Evolutionary conservation across 2,113 vertebrate species (phyloP), one percentile per base, ranked within the genome.

Genomic region (Pycnonotus jocosus): DNA sequence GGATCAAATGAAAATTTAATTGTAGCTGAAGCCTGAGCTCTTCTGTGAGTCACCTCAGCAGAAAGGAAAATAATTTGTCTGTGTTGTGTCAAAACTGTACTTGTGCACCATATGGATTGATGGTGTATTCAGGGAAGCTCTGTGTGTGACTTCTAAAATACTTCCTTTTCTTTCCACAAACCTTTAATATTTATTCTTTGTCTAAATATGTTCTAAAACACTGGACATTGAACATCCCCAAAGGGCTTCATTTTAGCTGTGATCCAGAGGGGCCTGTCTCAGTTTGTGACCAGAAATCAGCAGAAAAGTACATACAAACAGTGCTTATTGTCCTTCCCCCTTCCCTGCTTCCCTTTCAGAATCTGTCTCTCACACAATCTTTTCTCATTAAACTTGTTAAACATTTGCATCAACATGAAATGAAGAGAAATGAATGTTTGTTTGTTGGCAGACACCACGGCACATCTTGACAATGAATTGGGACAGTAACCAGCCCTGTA

Each of bases 41-140:
- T 73, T 81, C n/a, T 69, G 35, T 48, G 58, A 92, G 40, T 84
- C 44, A n/a, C 48, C 50, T 80, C 72, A 90, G 30, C 66, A 93
- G 64, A 70, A 87, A 65, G 51, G 4, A 72, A 54, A 37, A 58
- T 30, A 40, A 80, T 57, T 74, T 47, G 15, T 40, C 11, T 65
- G 24, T 61, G 27, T 47, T 91, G 20, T 56, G 50, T 69, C 48
- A 76, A 80, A 82, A 16, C 17, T 12, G 4, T 69, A 10, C 1
- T 1, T 64, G 35, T 66, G 56, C 1, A 3, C 68, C 27, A 5
- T 38, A 35, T 79, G 45, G 56, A 68, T 80, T 37, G 37, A 44
- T 64, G 58, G 40, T 80, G 28, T 65, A n/a, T 51, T 86, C 17
- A 48, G 50, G 54, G 64, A 86, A 73, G 68, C 54, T 77, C 12